Evolutionary conservation across 2,113 vertebrate genomes (phyloP).

Genomic region (Gopherus evgoodei): DNA sequence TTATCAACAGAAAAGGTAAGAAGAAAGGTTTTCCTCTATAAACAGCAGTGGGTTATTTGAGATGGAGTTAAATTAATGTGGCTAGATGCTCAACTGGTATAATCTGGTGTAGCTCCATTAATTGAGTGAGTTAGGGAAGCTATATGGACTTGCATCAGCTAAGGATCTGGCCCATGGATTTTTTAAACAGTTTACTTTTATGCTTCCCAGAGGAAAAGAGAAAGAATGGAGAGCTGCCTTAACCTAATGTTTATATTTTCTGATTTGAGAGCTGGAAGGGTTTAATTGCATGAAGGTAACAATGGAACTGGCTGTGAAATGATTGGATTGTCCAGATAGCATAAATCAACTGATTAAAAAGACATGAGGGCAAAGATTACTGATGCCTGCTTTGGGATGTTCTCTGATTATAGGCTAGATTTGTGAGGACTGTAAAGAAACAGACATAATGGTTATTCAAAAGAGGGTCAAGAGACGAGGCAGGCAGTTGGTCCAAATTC

Average conservation of each 20-base stretch:
- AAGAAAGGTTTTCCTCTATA: conserved; percentile 26
- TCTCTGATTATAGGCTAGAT: neutral
- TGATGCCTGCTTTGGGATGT: neutral
- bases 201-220: neutral
- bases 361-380: neutral
- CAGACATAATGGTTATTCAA: neutral
- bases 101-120: neutral
- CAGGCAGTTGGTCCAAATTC: neutral
- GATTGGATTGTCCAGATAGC: neutral
- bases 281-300: neutral
- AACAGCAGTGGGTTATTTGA: neutral
- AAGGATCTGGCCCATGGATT: neutral
- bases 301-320: neutral
- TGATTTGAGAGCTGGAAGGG: neutral
- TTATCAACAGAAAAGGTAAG: conserved; percentile 18
- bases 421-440: neutral
- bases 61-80: neutral
- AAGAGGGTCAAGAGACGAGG: neutral
- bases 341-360: neutral
- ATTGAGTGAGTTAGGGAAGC: neutral
- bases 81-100: neutral
- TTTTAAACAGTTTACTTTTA: neutral
- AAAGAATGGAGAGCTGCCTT: neutral
- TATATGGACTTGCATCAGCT: neutral
- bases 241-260: neutral